Evolutionary conservation across 2,113 vertebrate genomes (phyloP), one percentile per base, ranked within the genome.

Genomic region (Setophaga petechia): DNA sequence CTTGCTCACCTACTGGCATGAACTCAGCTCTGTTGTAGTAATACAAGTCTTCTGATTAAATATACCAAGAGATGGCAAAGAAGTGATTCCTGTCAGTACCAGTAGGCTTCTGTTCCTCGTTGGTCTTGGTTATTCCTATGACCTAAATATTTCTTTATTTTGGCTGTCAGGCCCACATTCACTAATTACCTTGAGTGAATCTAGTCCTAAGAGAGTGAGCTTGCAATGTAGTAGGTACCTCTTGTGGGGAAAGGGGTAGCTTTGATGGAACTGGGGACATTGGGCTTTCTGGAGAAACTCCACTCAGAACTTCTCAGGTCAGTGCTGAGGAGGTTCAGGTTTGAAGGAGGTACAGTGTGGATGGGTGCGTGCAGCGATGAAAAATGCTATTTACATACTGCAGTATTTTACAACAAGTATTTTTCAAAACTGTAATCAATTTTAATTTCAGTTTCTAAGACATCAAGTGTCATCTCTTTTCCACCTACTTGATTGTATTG

Each of bases 381-480:
- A 61, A 77, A 91, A 79, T 73, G 65, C 47, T 33, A 4, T n/a
- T 87, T 73, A n/a, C 6, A 17, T 79, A 52, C 66, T 58, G 35
- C 17, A 68, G 12, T 66, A 76, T 63, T 94, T 93, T 68, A 49
- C 33, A 20, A 35, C 37, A 62, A 46, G 13, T 68, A 28, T 76
- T 85, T 90, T 94, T 69, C 78, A 66, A 25, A 91, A 95, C 37
- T 54, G 14, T 76, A 75, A 94, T 84, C 9, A 62, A 19, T 82
- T 93, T 89, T 71, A 76, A 73, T 62, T 91, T 74, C 75, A 62
- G 41, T 62, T 94, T 94, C 74, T 54, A 69, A 85, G 74, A 67
- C 35, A 58, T 58, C 55, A 90, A 65, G 57, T 9, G 35, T 82
- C 33, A 69, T 41, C 15, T 75, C 65, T 89, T 84, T 84, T 76